Evolutionary conservation across 2,888 invertebrate species (phyloP), one percentile per base, ranked within the genome.

Genomic region (Nysson spinosus): DNA sequence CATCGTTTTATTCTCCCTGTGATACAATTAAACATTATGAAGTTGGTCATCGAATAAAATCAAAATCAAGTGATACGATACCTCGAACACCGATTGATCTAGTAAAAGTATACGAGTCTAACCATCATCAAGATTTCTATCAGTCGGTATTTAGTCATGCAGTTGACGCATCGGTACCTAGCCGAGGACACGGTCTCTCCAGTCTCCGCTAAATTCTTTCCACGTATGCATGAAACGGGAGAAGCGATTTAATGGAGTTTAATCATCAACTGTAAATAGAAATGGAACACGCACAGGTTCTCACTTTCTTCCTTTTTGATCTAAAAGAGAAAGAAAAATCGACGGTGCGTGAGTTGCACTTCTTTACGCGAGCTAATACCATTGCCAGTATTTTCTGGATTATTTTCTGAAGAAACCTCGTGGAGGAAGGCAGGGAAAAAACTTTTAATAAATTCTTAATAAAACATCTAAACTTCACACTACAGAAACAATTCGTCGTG

Each of bases 181-280:
- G 24, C 22, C 55, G 60, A 46, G 65, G 60, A 62, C 56, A 60
- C 55, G 39, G 54, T 62, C 43, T 63, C 68, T 66, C n/a, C 55
- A 56, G 63, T 64, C 62, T 39, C 63, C 65, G 54, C 64, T 61
- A 75, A 63, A 77, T 77, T 75, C 69, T 56, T 57, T 67, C 52
- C 68, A 51, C 67, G 62, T 64, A 49, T 42, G 62, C 44, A 47
- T 60, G 49, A 52, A 69, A 64, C 56, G 64, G 60, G 52, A 54
- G 61, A 28, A 52, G 56, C 52, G 69, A 51, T 35, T 68, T 42
- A 50, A 68, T 62, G 70, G 51, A 46, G 54, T 54, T 65, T 55
- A 50, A 56, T 64, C 60, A 32, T 24, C 60, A 64, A 71, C 66
- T 55, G 56, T 37, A 50, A 37, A 17, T 44, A 20, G 16, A 22